Evolutionary conservation across 2,888 invertebrate species (phyloP).

Genomic region (Dexiosoma caninum): DNA sequence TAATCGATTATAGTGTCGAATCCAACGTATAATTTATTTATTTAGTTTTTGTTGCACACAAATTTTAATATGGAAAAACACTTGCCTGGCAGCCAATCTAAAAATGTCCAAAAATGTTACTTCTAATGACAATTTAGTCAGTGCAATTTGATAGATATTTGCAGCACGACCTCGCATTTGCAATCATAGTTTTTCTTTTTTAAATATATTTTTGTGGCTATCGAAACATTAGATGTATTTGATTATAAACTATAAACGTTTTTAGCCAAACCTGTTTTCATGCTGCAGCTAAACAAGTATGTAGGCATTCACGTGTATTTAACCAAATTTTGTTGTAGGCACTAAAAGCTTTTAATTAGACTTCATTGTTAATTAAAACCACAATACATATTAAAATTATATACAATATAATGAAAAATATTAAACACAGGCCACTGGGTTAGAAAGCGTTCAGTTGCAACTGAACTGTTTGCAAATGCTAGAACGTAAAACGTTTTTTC

Average conservation of each 20-base stretch:
- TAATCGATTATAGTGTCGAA: conserved; percentile 47
- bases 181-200: conserved; percentile 50
- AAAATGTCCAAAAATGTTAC: neutral
- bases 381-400: conserved; percentile 39
- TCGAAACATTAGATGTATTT: conserved; percentile 37
- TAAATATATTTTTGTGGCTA: conserved; percentile 57
- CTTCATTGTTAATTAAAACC: conserved; percentile 60
- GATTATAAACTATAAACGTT: conserved; percentile 31
- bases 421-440: too few relatives aligned
- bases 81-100: neutral
- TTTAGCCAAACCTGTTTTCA: neutral
- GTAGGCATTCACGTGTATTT: neutral
- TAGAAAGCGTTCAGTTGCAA: too few relatives aligned
- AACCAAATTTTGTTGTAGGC: conserved; percentile 24
- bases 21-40: conserved; percentile 40
- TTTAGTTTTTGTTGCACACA: neutral
- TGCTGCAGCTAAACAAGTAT: neutral
- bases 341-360: conserved; percentile 61
- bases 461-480: too few relatives aligned
- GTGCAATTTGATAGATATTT: neutral
- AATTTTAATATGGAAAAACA: neutral
- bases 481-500: too few relatives aligned
- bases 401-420: neutral
- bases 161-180: neutral
- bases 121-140: too few relatives aligned